Evolutionary conservation across 2,888 invertebrate species (phyloP), one percentile per base, ranked within the genome.

Genomic region (Willowsia nigromaculata): DNA sequence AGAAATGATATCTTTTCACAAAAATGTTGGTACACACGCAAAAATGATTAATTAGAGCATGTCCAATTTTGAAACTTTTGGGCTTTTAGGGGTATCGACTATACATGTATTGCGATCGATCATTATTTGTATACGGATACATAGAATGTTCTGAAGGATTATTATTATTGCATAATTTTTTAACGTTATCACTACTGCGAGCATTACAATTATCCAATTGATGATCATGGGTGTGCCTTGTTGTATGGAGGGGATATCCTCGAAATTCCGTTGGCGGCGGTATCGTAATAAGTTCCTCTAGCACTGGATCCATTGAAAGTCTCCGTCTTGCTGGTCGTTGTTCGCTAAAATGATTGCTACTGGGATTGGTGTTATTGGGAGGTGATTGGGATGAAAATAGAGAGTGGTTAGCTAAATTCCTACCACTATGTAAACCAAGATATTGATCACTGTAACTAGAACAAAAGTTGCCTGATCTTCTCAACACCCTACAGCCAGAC

Each of bases 211-310:
- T 30, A 30, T 53, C 53, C 18, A 50, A 53, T 30, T 76, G 47
- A 50, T 76, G 76, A 47, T 76, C 53, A 15, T 30, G 76, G 5
- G 25, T 25, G 9, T 80, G 80, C 25, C 85, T 76, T 18, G 62
- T 59, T 9, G 76, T 50, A 30, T 76, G 76, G 7, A 76, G 53
- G n/a, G 43, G 40, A 71, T 43, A 71, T 9, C 71, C 43, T 30
- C 76, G 84, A 82, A 87, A 91, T 27, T 87, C 88, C 0, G 85
- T 82, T 1, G 91, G 91, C n/a, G 91, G 91, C 0, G 91, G 89
- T 74, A 91, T 90, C 15, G 87, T 78, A 0, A 80, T 43, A 5
- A 90, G 74, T 0, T 90, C 90, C 7, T 87, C 87, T 33, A 87
- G n/a, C 22, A 76, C 18, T 0, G 83, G 76, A 47, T 80, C 88